These are phyloP conservation scores for human DNA, from an alignment of 2,113 vertebrate species.

Conservation along the genomic window GRCh38 chr13:112377501-112378000, in stretches of 20 bases:
- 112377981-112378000: neutral
- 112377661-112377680: neutral
- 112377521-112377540: neutral
- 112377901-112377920: neutral
- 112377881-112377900: too few relatives aligned
- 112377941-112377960: neutral
- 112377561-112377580: neutral
- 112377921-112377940: neutral
- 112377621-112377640: neutral
- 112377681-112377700: neutral
- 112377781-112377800: neutral
- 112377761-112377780: neutral
- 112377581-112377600: neutral
- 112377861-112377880: neutral
- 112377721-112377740: neutral
- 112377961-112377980: neutral
- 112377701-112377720: neutral
- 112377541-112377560: neutral
- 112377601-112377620: neutral
- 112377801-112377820: neutral
- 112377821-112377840: neutral
- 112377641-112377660: neutral
- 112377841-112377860: neutral
- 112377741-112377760: neutral
- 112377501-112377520: neutral